These are phyloP conservation scores for Otocyon megalotis DNA, from an alignment of 2,113 vertebrate genomes.

Conservation along the genomic window DNA sequence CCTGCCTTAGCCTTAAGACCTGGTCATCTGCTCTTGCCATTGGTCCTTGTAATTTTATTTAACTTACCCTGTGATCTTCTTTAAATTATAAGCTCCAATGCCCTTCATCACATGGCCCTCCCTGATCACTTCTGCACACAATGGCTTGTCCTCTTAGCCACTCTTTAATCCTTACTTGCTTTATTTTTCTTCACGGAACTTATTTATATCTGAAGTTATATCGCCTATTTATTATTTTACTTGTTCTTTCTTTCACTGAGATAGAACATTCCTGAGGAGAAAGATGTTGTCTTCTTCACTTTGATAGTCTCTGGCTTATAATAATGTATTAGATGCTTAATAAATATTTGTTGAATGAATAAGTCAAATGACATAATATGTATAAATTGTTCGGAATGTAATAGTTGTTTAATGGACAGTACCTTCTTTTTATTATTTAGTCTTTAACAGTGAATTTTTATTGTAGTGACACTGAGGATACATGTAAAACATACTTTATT, in stretches of 20 bases:
- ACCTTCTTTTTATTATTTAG: neutral
- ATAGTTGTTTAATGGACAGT: neutral
- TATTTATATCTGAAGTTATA: neutral
- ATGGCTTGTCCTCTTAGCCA: neutral
- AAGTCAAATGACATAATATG: neutral
- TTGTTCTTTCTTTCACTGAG: neutral
- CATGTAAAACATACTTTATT: neutral
- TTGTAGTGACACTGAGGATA: neutral
- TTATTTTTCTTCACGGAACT: neutral
- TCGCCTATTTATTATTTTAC: neutral
- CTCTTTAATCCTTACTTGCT: neutral
- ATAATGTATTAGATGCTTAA: neutral
- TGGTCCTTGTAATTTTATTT: neutral
- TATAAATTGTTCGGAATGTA: neutral
- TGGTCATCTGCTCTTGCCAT: neutral
- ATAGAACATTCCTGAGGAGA: neutral
- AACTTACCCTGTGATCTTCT: neutral
- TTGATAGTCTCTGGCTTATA: neutral
- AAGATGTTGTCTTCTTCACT: neutral
- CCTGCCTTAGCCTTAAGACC: neutral
- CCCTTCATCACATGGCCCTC: neutral
- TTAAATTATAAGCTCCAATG: neutral
- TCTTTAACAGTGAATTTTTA: neutral
- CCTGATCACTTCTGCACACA: too few species aligned
- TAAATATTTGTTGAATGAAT: neutral